phyloP scores from a whole-genome alignment of 2,797 vertebrate genomes.

The Acanthurus leucopareius region DNA sequence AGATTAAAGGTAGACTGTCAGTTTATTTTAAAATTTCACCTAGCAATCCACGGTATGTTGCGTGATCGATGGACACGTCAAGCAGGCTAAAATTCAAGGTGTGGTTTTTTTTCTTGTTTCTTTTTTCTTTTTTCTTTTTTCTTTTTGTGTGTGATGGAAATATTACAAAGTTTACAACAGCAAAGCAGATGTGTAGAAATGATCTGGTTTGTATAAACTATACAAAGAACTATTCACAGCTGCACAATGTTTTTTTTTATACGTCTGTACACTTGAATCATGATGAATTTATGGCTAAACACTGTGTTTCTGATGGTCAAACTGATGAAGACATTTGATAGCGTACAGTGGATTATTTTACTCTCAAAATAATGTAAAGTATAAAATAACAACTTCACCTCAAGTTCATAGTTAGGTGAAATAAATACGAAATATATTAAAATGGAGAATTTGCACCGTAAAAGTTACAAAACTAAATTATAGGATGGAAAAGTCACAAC shows the following conservation, averaged over 20 bases:
- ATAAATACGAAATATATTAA: not conserved
- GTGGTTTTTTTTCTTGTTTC: not conserved
- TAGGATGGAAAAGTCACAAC: not conserved
- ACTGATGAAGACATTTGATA: constrained; percentile 2
- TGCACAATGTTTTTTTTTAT: not conserved
- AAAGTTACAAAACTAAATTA: not conserved
- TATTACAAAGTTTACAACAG: constrained; percentile 26
- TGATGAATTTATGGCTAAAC: not conserved
- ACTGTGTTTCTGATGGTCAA: not conserved
- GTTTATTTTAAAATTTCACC: constrained; percentile 64
- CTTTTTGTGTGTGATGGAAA: constrained; percentile 43
- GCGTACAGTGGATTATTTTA: not conserved
- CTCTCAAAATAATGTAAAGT: not conserved
- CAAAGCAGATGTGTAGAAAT: constrained; percentile 29
- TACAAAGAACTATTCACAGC: not conserved
- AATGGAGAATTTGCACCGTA: not conserved
- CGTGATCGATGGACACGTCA: constrained; percentile 42
- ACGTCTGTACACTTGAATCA: not conserved
- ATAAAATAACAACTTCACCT: not conserved
- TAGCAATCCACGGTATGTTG: constrained; percentile 27
- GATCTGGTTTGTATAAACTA: constrained; percentile 32
- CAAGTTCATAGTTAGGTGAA: not conserved
- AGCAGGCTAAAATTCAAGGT: constrained; percentile 28
- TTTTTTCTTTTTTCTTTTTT: constrained; percentile 17
- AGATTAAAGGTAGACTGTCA: constrained; percentile 59